Conservation (phyloP, 2,888 invertebrate species). For the Eudasyphora cyanicolor region DNA sequence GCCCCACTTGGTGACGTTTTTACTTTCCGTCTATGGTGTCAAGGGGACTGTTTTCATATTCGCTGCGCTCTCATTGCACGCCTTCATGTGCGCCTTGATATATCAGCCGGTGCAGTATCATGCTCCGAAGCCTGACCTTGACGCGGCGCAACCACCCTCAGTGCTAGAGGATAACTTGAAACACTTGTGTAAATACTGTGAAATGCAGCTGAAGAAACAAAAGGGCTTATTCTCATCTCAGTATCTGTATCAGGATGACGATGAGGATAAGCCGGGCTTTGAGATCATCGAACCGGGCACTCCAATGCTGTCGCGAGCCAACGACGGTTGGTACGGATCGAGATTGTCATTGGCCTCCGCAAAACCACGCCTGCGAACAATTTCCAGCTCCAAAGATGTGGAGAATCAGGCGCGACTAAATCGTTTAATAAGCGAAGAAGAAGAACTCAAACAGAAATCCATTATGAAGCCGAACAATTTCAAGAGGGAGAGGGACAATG, state of each 20-base stretch:
- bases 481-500: conserved; percentile 75
- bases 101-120: conserved; percentile 89
- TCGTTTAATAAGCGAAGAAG: conserved; percentile 71
- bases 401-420: conserved; percentile 69
- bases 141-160: conserved; percentile 34
- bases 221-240: conserved; percentile 82
- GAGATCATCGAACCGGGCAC: conserved; percentile 86
- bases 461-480: conserved; percentile 76
- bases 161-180: conserved; percentile 56
- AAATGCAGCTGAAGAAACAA: conserved; percentile 73
- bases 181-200: conserved; percentile 74
- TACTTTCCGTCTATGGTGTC: conserved; percentile 84
- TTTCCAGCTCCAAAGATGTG: conserved; percentile 74
- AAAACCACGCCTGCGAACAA: conserved; percentile 70
- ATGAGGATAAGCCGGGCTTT: conserved; percentile 83
- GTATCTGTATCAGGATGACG: conserved; percentile 81
- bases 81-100: conserved; percentile 84
- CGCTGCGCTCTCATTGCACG: conserved; percentile 85
- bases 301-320: conserved; percentile 83
- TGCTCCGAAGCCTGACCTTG: conserved; percentile 76
- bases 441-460: conserved; percentile 67
- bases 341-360: conserved; percentile 73
- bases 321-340: conserved; percentile 80
- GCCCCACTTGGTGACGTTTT: conserved; percentile 85
- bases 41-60: conserved; percentile 86